Percentiles rank a stretch among this genome's conserved stretches.
Evolutionary conservation across 2,888 invertebrate genomes (phyloP).

Genomic region (Rotaria macrura): DNA sequence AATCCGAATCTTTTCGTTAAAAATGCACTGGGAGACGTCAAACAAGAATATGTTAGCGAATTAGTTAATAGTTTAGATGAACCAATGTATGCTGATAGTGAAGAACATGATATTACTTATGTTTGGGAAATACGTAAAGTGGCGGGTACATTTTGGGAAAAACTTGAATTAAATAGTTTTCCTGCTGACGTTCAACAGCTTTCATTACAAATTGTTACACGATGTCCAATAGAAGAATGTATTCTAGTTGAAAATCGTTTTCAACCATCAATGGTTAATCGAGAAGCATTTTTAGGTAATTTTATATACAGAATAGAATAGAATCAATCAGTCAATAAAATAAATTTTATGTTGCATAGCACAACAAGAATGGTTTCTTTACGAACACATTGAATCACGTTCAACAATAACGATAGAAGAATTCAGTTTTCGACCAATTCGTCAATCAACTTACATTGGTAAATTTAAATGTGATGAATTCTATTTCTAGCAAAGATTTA

Average conservation of each 20-base stretch:
- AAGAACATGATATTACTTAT: neutral
- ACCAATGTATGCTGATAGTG: neutral
- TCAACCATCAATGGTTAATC: constrained; percentile 14
- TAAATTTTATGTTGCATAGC: neutral
- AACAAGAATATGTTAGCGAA: neutral
- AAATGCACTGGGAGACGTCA: constrained; percentile 14
- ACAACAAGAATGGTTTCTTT: constrained; percentile 19
- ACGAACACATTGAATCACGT: constrained; percentile 9
- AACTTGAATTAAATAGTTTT: constrained; percentile 17
- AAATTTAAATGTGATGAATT: neutral
- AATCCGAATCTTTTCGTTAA: constrained; percentile 20
- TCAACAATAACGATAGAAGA: neutral
- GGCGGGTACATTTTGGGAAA: constrained; percentile 10
- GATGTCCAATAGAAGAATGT: constrained; percentile 11
- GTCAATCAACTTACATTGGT: neutral
- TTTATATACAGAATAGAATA: no score
- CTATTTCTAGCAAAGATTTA: neutral
- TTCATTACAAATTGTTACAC: constrained; percentile 9
- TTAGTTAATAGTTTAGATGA: neutral
- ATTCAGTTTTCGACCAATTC: constrained; percentile 7
- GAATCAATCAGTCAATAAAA: no score
- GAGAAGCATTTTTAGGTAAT: constrained; percentile 15
- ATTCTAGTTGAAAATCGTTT: constrained; percentile 5
- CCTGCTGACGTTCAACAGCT: constrained; percentile 8
- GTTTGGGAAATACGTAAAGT: constrained; percentile 4